Evolutionary conservation across 2,113 vertebrate species (phyloP).

Genomic region (Rousettus leschenaultii): DNA sequence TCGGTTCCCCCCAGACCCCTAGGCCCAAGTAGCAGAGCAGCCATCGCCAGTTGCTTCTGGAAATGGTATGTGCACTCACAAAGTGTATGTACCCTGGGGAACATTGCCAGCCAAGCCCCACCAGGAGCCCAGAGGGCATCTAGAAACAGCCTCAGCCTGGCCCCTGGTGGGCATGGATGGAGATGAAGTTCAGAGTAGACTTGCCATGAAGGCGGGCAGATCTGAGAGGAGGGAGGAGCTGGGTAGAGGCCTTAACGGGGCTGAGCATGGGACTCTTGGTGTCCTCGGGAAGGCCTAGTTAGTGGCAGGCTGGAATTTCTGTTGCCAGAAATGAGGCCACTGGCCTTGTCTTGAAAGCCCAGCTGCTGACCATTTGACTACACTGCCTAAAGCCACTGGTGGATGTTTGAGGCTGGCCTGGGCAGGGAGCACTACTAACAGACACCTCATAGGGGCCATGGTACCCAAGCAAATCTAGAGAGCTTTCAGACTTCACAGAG

Average conservation of each 20-base stretch:
- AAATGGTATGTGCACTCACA: not conserved
- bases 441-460: not conserved
- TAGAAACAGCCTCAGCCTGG: not conserved
- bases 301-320: not conserved
- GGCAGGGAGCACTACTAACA: not conserved
- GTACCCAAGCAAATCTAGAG: not conserved
- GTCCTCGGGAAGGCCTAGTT: not conserved
- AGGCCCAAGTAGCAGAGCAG: not conserved
- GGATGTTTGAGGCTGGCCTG: not conserved
- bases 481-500: not conserved
- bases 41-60: conserved; percentile 7
- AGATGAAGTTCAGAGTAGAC: not conserved
- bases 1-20: not conserved
- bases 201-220: not conserved
- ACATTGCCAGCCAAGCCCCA: not conserved
- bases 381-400: not conserved
- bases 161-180: not conserved
- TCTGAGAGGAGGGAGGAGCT: not conserved
- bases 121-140: not conserved
- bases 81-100: not conserved
- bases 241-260: not conserved
- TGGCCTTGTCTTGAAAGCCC: not conserved
- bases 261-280: not conserved
- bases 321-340: not conserved
- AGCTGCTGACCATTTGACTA: not conserved